Percentiles rank a stretch among this genome's conserved stretches.
phyloP scores from a whole-genome alignment of 53 echinoderm and acorn worm species.

The Holothuria leucospilota region DNA sequence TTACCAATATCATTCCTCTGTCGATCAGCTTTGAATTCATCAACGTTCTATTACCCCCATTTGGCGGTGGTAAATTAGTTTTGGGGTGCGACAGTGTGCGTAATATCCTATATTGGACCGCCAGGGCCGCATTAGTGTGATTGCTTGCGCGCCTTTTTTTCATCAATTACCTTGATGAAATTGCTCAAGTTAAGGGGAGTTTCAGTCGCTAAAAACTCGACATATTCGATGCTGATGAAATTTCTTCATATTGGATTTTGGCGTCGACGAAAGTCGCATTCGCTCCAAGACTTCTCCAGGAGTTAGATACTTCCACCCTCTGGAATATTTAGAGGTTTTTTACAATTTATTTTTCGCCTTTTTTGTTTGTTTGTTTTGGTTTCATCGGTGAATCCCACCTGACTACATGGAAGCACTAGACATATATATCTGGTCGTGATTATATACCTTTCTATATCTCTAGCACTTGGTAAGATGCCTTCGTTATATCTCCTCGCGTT shows the following conservation, averaged over 20 bases:
- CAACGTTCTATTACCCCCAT: constrained; percentile 56
- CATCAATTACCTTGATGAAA: constrained; percentile 61
- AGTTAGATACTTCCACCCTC: neutral
- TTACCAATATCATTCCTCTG: constrained; percentile 38
- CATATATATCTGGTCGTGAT: no score
- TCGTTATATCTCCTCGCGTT: no score
- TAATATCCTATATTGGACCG: constrained; percentile 52
- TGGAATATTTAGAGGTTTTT: constrained; percentile 2
- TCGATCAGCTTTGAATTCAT: constrained; percentile 57
- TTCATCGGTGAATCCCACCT: no score
- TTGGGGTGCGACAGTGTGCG: constrained; percentile 54
- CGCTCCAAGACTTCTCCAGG: neutral
- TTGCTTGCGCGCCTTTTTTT: constrained; percentile 48
- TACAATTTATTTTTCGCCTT: neutral
- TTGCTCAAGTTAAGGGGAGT: constrained; percentile 50
- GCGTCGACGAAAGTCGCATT: constrained; percentile 27
- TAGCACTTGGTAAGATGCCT: no score
- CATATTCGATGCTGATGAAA: constrained; percentile 28
- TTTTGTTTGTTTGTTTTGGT: constrained; percentile 12
- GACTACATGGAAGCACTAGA: no score
- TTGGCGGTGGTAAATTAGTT: constrained; percentile 54
- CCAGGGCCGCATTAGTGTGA: constrained; percentile 56
- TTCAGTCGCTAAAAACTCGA: constrained; percentile 35
- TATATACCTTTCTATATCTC: no score
- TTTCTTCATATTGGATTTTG: constrained; percentile 55